phyloP scores from a whole-genome alignment of 64 coral and sea anemone genomes.

The Hydrozoanthus tunicans region DNA sequence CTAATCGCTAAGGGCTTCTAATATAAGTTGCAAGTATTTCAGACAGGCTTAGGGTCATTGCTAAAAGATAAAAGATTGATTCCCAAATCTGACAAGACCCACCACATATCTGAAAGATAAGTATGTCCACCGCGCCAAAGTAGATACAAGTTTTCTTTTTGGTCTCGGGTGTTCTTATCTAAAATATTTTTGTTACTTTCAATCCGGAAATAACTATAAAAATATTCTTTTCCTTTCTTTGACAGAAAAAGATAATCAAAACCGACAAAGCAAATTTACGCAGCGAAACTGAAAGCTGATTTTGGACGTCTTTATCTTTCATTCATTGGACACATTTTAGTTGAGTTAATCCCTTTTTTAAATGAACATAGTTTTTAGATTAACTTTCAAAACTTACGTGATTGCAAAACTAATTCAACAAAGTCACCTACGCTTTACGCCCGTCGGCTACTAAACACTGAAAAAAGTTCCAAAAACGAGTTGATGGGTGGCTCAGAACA shows the following conservation, averaged over 20 bases:
- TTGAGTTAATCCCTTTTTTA: background rate
- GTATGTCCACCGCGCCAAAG: background rate
- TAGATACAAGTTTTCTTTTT: background rate
- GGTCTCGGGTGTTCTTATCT: background rate
- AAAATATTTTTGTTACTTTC: background rate
- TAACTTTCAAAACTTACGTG: background rate
- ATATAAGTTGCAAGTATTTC: constrained; percentile 1
- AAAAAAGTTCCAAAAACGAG: background rate
- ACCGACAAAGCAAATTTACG: no score
- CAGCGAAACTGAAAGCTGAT: no score
- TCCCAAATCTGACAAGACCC: background rate
- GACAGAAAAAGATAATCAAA: background rate
- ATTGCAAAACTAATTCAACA: background rate
- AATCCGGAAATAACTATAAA: background rate
- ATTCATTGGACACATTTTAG: background rate
- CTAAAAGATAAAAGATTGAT: constrained; percentile 33
- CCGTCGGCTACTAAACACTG: background rate
- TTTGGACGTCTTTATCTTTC: no score
- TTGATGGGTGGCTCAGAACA: background rate
- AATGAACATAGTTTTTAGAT: background rate
- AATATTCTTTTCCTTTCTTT: background rate
- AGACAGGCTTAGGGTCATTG: constrained; percentile 17
- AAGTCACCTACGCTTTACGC: background rate
- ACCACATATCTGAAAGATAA: constrained; percentile 12
- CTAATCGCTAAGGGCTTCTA: constrained; percentile 1